Base-by-base conservation (phyloP, 2,113 vertebrate species). In the Ophiodon elongatus region DNA sequence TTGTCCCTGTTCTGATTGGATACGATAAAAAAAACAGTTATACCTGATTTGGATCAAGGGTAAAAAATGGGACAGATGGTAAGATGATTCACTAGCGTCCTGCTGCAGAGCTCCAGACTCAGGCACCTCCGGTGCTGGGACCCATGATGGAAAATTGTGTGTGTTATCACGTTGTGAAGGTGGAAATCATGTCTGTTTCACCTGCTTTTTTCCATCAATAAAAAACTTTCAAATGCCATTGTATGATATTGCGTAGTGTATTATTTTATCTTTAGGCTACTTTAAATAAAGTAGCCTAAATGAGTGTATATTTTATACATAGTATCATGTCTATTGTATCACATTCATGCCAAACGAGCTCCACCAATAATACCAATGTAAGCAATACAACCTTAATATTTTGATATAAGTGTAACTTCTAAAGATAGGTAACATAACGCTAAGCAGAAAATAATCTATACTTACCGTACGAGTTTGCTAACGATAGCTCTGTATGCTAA, bases 1-100 rank as follows among this genome's bases (percentile, higher is more conserved):
- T 97, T 97, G 65, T 97, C 96, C 0, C 96, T 92, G 91, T 97
- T 97, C 96, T 97, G 90, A 77, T 82, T 65, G 50, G 64, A 60
- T 25, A 37, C 41, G 3, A 81, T 68, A 27, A 45, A 70, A 75
- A 66, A 15, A 50, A 11, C 54, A 94, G 94, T 90, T 94, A 64
- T 91, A 91, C 0, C 91, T 91, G 84, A 93, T 94, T 93, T 65
- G n/a, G 41, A 73, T 25, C 3, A 65, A 57, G 27, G 33, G 11
- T 21, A 62, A 43, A 33, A 41, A 9, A 39, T 29, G 33, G 56
- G 65, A 72, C 75, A 71, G 82, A 80, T 70, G 25, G 50, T 33
- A 23, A 82, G 1, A 27, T 56, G 47, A 50, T 50, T 50, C 7
- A 57, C 4, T 1, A n/a, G 7, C 50, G 1, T n/a, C 54, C 54